A percentile compares a stretch with the other conserved stretches of the same genome.
phyloP scores from a whole-genome alignment of 1,140 invertebrate species.

The Dysdera silvatica region DNA sequence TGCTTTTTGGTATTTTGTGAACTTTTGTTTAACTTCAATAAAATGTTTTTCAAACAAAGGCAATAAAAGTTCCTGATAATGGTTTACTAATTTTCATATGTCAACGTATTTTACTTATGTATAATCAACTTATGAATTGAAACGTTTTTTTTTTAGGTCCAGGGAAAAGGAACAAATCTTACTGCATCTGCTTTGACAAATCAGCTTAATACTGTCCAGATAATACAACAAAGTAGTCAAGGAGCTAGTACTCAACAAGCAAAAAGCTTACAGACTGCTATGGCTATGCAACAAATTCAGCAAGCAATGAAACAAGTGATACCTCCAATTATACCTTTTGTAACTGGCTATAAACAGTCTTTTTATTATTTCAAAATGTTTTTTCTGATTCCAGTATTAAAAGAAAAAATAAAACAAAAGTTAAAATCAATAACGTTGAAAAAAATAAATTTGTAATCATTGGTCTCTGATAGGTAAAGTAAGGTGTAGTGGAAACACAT shows the following conservation, averaged over 20 bases:
- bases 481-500: not conserved
- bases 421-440: not conserved
- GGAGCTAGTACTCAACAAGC: slow-evolving; percentile 40
- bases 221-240: slow-evolving; percentile 50
- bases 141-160: slow-evolving; percentile 30
- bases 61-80: too few species aligned
- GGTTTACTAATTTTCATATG: too few species aligned
- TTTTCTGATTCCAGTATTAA: slow-evolving; percentile 27
- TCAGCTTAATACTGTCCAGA: slow-evolving; percentile 41
- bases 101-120: not conserved
- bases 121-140: not conserved
- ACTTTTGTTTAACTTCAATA: too few species aligned
- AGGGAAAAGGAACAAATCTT: slow-evolving; percentile 28
- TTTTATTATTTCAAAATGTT: slow-evolving; percentile 32
- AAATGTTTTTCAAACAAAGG: too few species aligned
- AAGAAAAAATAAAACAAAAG: not conserved
- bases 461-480: not conserved
- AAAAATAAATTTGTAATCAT: not conserved
- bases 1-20: too few species aligned
- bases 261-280: slow-evolving; percentile 53
- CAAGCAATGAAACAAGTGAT: slow-evolving; percentile 59
- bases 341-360: slow-evolving; percentile 29
- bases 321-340: slow-evolving; percentile 32
- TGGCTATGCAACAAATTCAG: slow-evolving; percentile 68
- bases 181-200: slow-evolving; percentile 7